These are phyloP conservation scores for Oreortyx pictus DNA, from an alignment of 2,797 vertebrate genomes.

Conservation along the genomic window DNA sequence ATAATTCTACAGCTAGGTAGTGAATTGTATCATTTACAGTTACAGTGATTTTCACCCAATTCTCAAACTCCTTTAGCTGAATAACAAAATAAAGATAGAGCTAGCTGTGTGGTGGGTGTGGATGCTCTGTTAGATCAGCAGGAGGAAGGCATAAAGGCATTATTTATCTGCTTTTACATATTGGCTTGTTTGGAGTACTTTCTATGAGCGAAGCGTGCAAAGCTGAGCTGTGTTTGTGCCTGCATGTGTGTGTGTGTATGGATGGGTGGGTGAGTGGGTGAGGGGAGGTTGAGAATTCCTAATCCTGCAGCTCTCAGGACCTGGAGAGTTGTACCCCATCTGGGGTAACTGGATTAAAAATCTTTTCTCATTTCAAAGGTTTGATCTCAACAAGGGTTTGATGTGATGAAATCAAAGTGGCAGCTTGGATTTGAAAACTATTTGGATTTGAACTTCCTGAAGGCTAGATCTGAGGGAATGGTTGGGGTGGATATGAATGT, in stretches of 20 bases:
- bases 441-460: slow-evolving; percentile 84
- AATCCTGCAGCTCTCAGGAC: slow-evolving; percentile 85
- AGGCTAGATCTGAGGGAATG: slow-evolving; percentile 69
- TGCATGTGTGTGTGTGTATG: slow-evolving; percentile 6
- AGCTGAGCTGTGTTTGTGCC: slow-evolving; percentile 4
- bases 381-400: slow-evolving; percentile 94
- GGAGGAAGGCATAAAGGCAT: background rate
- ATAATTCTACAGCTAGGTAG: background rate
- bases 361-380: slow-evolving; percentile 95
- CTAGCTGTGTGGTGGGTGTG: background rate
- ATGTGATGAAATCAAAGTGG: slow-evolving; percentile 98
- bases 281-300: slow-evolving; percentile 81
- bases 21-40: background rate
- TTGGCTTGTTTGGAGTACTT: slow-evolving; percentile 26
- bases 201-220: slow-evolving; percentile 57
- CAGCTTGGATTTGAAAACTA: slow-evolving; percentile 89
- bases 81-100: background rate
- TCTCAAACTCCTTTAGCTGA: background rate
- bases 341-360: slow-evolving; percentile 93
- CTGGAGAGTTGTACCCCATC: slow-evolving; percentile 82
- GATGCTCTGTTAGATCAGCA: background rate
- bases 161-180: background rate
- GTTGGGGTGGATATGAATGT: slow-evolving; percentile 45
- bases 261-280: slow-evolving; percentile 31
- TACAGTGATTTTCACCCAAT: background rate